Evolutionary conservation across 2,797 vertebrate genomes (phyloP).

Genomic region (Enteromius argenteus): DNA sequence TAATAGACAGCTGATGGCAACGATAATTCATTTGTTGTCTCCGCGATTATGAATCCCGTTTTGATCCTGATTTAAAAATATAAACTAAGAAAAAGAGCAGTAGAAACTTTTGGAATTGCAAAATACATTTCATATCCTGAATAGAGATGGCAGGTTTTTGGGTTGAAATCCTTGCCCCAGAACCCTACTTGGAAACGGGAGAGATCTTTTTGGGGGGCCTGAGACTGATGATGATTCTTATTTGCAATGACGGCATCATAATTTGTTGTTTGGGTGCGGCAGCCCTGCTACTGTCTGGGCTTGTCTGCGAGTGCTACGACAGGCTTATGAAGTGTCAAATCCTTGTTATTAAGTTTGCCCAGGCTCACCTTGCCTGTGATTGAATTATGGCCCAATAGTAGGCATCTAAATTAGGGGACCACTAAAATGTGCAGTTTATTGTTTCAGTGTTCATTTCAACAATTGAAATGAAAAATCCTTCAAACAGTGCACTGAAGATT

Average conservation of each 20-base stretch:
- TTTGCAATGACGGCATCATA: conserved; percentile 33
- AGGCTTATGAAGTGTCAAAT: conserved; percentile 37
- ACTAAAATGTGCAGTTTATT: conserved; percentile 35
- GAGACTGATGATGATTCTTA: conserved; percentile 51
- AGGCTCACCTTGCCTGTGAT: conserved; percentile 31
- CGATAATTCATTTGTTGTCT: conserved; percentile 32
- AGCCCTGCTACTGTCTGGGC: conserved; percentile 12
- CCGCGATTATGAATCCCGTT: background rate
- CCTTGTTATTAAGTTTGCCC: conserved; percentile 30
- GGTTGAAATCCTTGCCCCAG: background rate
- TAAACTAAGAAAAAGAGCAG: background rate
- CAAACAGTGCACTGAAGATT: conserved; percentile 26
- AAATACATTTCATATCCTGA: background rate
- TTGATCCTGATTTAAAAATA: conserved; percentile 5
- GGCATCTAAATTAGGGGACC: conserved; percentile 35
- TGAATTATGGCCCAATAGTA: conserved; percentile 40
- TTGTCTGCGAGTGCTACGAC: conserved; percentile 16
- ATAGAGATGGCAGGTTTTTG: background rate
- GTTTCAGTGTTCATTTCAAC: conserved; percentile 45
- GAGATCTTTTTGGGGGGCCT: conserved; percentile 29
- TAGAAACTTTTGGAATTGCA: background rate
- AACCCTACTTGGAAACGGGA: background rate
- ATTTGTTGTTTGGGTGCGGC: conserved; percentile 24
- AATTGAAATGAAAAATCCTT: conserved; percentile 12
- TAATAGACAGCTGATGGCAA: conserved; percentile 31